Evolutionary conservation across 1,140 invertebrate genomes (phyloP), one percentile per base, ranked within the genome.

Genomic region (Brachionus sp.): DNA sequence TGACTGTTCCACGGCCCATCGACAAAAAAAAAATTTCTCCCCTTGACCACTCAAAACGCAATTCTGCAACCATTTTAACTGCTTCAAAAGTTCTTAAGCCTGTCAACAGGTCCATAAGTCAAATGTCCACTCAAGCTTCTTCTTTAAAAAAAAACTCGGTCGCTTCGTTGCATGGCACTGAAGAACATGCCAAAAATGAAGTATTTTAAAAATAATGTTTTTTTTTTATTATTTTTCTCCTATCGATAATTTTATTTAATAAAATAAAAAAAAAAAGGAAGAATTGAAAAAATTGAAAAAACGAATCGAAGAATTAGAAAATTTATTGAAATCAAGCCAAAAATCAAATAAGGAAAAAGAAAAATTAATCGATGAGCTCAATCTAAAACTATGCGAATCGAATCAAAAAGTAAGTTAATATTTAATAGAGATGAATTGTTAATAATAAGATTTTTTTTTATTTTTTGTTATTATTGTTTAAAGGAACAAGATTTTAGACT

Each of bases 291-390:
- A n/a, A n/a, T n/a, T n/a, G n/a, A 80, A 80, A 80, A 80, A 80
- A 39, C n/a, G 50, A 13, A 80, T 80, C 13, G 50, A 62, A 39
- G 77, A 80, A 23, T 16, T 80, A 0, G 77, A 80, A 42, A 39
- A 39, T 16, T 25, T 29, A 5, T 1, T 80, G 3, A 80, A 62
- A 66, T 62, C 57, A 33, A 42, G 16, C 10, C 33, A 66, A 37
- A 80, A 80, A 80, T 10, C 50, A 23, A 62, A 62, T 23, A 62
- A 66, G 12, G 77, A 80, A 19, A 80, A 80, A 80, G 77, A 80
- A 10, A 62, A 80, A 62, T 5, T 42, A 12, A 62, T 42, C 10
- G 50, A 80, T 10, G 62, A 62, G 7, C 35, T 66, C 2, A 80
- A 62, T 13, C 19, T 7, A 35, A 62, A 80, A 25, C 10, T 80